Evolutionary conservation across 2,113 vertebrate species (phyloP), one percentile per base, ranked within the genome.

Genomic region (Polypterus bichir): DNA sequence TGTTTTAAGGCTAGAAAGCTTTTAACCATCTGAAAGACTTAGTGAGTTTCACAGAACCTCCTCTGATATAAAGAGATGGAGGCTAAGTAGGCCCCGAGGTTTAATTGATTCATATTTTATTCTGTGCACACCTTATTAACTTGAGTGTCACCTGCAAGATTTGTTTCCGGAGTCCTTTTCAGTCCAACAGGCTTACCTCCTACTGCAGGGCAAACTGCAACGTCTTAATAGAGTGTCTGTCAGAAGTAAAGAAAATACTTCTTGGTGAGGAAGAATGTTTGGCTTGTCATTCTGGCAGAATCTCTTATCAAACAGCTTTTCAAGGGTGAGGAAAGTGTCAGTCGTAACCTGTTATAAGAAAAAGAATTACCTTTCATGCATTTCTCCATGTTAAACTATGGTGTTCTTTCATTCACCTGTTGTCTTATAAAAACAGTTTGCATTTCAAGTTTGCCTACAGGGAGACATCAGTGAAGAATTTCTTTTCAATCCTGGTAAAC

Each of bases 341-440:
- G n/a, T 57, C 2, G 6, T 9, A 9, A 7, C 6, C 49, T 7
- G 9, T 51, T 9, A 51, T 6, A 6, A 9, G 6, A 51, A 9
- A 9, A 7, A 9, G 6, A 9, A 7, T 51, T 51, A 9, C 49
- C 6, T 9, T 51, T 44, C 4, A 11, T 57, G 27, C 27, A 44
- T 27, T 7, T 44, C 27, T 57, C 5, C 46, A 7, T 57, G n/a
- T 57, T 5, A 54, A 68, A 46, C 57, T 64, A 45, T 62, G 8
- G 7, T 52, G n/a, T 51, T 61, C 49, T 59, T 60, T 47, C 46
- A 49, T 46, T 61, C 57, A 59, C 52, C 58, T 65, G 56, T 69
- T 69, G 60, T 48, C 59, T 59, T 61, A 66, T 53, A 53, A 45
- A 62, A 59, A 7, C 61, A 63, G 27, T 27, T 27, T 27, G 27